phyloP scores from a whole-genome alignment of 2,113 vertebrate genomes.

The Vidua macroura region DNA sequence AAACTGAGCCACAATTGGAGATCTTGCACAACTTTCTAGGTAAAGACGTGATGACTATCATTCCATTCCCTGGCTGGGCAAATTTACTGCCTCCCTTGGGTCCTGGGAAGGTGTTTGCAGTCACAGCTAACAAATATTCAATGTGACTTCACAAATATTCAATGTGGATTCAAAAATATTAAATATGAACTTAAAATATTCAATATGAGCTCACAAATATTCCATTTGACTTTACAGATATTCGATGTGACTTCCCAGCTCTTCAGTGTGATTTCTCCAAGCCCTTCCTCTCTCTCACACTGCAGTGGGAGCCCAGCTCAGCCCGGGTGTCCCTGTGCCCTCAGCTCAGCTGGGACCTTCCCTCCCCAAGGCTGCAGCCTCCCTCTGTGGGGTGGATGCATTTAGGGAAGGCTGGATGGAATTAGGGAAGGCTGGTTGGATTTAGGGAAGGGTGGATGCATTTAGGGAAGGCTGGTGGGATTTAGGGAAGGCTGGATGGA shows the following conservation, averaged over 20 bases:
- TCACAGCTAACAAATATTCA: not conserved
- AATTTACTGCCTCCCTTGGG: not conserved
- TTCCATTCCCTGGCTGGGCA: not conserved
- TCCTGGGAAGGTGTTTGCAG: not conserved
- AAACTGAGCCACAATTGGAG: no score
- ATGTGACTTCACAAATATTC: not conserved
- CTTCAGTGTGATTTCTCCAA: not conserved
- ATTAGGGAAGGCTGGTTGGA: no score
- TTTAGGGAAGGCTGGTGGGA: no score
- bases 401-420: no score
- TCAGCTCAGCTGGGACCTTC: not conserved
- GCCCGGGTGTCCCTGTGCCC: rapidly evolving
- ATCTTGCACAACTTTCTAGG: no score
- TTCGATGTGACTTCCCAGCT: not conserved
- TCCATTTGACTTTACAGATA: not conserved
- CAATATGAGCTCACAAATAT: not conserved
- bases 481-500: not conserved
- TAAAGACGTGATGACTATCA: no score
- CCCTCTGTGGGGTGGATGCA: not conserved
- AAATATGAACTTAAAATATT: not conserved
- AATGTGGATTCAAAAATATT: not conserved
- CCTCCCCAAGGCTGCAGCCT: not conserved
- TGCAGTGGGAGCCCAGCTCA: not conserved
- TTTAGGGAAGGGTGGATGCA: not conserved
- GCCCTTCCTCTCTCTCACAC: not conserved